These are phyloP conservation scores for Perognathus longimembris DNA, from an alignment of 2,113 vertebrate genomes.

Conservation along the genomic window DNA sequence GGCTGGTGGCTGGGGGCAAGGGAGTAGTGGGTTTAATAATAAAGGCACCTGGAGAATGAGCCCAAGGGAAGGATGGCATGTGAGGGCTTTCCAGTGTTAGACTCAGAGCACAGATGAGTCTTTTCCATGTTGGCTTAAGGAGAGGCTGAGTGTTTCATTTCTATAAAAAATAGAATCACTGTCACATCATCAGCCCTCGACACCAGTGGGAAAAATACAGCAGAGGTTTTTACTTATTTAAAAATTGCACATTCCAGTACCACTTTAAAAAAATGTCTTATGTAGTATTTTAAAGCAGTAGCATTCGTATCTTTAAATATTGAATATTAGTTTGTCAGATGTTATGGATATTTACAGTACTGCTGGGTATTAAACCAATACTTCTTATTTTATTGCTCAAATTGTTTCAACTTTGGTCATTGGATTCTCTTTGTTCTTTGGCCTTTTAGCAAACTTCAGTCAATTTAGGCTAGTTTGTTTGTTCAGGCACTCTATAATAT, in stretches of 20 bases:
- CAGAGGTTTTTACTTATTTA: conserved; percentile 84
- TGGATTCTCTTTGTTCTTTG: neutral
- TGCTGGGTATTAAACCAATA: neutral
- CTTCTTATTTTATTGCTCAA: neutral
- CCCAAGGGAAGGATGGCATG: neutral
- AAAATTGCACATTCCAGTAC: conserved; percentile 91
- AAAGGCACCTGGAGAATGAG: neutral
- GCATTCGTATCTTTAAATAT: conserved; percentile 88
- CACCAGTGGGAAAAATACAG: conserved; percentile 81
- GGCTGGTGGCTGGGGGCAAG: neutral
- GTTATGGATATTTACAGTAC: neutral
- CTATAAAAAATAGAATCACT: conserved; percentile 47
- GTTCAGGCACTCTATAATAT: neutral
- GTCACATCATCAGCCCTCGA: conserved; percentile 72
- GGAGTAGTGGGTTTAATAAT: neutral
- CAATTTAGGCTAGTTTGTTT: neutral
- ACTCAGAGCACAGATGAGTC: neutral
- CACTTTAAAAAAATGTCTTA: conserved; percentile 87
- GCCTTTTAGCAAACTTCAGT: neutral
- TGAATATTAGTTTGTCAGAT: conserved; percentile 70
- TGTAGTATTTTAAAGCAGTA: conserved; percentile 84
- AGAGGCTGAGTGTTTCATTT: conserved; percentile 24
- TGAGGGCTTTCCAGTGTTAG: conserved; percentile 67
- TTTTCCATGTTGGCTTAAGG: conserved; percentile 52
- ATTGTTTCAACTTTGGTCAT: neutral